Conservation (phyloP, 1,140 invertebrate genomes). For the Myzus persicae region DNA sequence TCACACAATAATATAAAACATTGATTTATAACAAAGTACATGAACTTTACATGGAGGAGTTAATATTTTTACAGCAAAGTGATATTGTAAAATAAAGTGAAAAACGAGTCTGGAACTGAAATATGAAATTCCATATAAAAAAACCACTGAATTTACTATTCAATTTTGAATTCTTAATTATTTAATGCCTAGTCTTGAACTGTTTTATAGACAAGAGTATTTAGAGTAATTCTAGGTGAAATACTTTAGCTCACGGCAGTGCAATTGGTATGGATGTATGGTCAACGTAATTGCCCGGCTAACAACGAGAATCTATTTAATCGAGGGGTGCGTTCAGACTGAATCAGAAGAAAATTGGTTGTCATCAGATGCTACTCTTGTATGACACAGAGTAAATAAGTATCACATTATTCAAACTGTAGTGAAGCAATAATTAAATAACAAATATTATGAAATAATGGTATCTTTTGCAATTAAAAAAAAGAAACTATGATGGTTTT, state of each 20-base stretch:
- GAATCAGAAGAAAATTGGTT: not conserved
- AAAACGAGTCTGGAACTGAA: not conserved
- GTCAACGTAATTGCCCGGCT: too few relatives aligned
- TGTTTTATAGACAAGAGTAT: not conserved
- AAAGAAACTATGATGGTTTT: not conserved
- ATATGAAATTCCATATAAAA: not conserved
- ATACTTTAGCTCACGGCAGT: not conserved
- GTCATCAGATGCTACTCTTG: not conserved
- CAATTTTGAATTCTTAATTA: not conserved
- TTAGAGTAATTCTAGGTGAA: not conserved
- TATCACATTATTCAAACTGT: not conserved
- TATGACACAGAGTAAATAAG: not conserved
- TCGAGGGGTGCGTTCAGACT: not conserved
- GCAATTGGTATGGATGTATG: not conserved
- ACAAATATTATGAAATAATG: not conserved
- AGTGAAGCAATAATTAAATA: not conserved
- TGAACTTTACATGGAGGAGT: not conserved
- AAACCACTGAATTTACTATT: not conserved
- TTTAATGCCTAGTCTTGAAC: not conserved
- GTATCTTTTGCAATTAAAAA: not conserved
- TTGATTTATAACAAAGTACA: not conserved
- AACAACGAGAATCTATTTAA: not conserved
- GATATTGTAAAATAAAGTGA: not conserved
- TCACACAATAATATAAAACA: not conserved
- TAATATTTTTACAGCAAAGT: not conserved